Percentiles rank a stretch among this genome's conserved stretches.
Evolutionary conservation across 1,140 invertebrate genomes (phyloP).

Genomic region (Venustaconcha ellipsiformis): DNA sequence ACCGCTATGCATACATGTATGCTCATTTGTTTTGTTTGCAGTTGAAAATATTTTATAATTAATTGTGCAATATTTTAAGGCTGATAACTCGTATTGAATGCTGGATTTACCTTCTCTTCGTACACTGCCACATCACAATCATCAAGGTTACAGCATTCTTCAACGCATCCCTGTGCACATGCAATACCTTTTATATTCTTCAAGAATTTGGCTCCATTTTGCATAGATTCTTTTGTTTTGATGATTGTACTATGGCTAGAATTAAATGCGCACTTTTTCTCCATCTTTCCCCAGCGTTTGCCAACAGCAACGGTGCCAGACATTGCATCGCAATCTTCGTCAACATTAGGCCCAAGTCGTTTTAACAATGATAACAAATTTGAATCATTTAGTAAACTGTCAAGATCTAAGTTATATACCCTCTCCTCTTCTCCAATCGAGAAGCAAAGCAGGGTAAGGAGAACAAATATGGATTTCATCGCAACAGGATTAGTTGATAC

Average conservation of each 20-base stretch:
- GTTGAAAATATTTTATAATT: too few species aligned
- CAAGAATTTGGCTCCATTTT: slow-evolving; percentile 20
- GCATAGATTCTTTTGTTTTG: slow-evolving; percentile 22
- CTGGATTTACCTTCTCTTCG: slow-evolving; percentile 21
- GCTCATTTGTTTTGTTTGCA: too few species aligned
- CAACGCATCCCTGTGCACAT: slow-evolving; percentile 19
- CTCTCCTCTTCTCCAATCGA: too few species aligned
- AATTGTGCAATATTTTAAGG: too few species aligned
- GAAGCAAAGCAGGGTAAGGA: too few species aligned
- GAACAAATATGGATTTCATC: too few species aligned
- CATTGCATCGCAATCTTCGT: slow-evolving; percentile 10
- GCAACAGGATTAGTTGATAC: too few species aligned
- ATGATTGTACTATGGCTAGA: slow-evolving; percentile 22
- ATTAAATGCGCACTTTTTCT: slow-evolving; percentile 7
- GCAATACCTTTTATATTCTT: slow-evolving; percentile 14
- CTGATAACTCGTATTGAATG: too few species aligned
- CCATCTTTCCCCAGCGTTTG: not conserved
- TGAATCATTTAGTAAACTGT: slow-evolving; percentile 19
- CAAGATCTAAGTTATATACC: not conserved
- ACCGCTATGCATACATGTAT: too few species aligned
- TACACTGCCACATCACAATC: slow-evolving; percentile 29
- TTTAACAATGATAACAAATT: slow-evolving; percentile 19
- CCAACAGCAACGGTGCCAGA: slow-evolving; percentile 3
- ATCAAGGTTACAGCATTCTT: slow-evolving; percentile 13
- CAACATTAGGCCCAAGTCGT: slow-evolving; percentile 3